Evolutionary conservation across 2,113 vertebrate species (phyloP).

Genomic region (Platichthys flesus): DNA sequence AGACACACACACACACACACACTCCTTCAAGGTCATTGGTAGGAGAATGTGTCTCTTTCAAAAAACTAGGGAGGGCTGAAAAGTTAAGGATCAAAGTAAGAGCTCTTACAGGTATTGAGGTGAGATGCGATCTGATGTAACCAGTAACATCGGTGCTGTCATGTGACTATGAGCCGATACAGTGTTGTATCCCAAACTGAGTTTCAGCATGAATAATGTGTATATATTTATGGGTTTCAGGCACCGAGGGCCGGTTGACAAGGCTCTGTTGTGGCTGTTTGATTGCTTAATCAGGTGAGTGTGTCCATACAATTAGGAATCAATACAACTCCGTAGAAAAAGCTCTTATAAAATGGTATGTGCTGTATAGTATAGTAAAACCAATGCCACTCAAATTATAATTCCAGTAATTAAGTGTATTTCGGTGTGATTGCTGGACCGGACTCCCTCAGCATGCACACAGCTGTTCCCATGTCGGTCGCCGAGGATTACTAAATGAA

Average conservation of each 20-base stretch:
- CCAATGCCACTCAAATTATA: slow-evolving; percentile 37
- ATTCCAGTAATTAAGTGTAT: slow-evolving; percentile 66
- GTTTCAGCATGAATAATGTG: too few relatives aligned
- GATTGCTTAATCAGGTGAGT: not conserved
- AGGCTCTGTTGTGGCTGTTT: not conserved
- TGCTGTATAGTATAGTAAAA: not conserved
- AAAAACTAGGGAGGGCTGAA: not conserved
- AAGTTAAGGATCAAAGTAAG: not conserved
- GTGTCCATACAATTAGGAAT: not conserved
- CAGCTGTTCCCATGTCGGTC: slow-evolving; percentile 71
- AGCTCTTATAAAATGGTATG: not conserved
- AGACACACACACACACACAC: too few relatives aligned
- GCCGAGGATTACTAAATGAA: slow-evolving; percentile 78
- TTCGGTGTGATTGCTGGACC: slow-evolving; percentile 63
- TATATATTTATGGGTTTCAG: too few relatives aligned
- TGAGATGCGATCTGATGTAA: too few relatives aligned
- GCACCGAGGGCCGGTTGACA: too few relatives aligned
- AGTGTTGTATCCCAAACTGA: too few relatives aligned
- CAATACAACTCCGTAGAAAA: too few relatives aligned
- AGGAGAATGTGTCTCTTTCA: too few relatives aligned
- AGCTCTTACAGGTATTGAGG: too few relatives aligned
- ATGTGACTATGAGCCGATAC: too few relatives aligned
- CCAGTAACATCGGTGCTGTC: too few relatives aligned
- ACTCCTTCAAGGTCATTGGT: too few relatives aligned
- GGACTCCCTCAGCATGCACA: slow-evolving; percentile 71